phyloP scores from a whole-genome alignment of 2,888 invertebrate genomes.

The Junonia oenone region DNA sequence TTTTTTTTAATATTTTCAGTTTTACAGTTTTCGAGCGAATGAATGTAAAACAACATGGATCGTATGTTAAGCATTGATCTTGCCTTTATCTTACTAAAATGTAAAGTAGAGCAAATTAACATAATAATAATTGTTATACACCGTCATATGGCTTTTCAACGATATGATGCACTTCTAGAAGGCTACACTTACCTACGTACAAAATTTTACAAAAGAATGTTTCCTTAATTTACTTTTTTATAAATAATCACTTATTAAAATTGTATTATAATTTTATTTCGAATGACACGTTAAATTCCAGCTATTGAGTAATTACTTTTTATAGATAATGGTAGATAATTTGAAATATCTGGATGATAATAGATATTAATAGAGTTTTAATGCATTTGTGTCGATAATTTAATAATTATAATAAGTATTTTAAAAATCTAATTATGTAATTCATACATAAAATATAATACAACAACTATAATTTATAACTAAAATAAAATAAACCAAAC shows the following conservation, averaged over 20 bases:
- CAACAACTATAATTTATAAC: not conserved
- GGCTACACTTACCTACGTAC: not conserved
- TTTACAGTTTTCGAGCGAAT: not conserved
- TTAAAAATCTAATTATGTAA: not conserved
- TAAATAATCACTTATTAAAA: too few species aligned
- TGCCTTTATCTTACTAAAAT: not conserved
- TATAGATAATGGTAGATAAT: not conserved
- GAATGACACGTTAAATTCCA: not conserved
- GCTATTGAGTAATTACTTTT: not conserved
- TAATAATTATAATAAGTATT: not conserved
- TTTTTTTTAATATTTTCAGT: not conserved
- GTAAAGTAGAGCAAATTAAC: constrained; percentile 6
- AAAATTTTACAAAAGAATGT: not conserved
- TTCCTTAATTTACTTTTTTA: not conserved
- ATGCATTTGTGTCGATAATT: not conserved
- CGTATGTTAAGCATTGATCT: not conserved
- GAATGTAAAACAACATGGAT: not conserved
- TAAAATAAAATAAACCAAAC: not conserved
- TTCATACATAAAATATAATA: not conserved
- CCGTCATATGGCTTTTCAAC: not conserved
- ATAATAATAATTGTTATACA: constrained; percentile 8
- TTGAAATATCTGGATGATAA: not conserved
- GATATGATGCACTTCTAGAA: not conserved
- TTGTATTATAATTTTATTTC: not conserved
- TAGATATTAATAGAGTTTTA: not conserved